phyloP scores from a whole-genome alignment of 2,113 vertebrate species.

The Sclerurus mexicanus region DNA sequence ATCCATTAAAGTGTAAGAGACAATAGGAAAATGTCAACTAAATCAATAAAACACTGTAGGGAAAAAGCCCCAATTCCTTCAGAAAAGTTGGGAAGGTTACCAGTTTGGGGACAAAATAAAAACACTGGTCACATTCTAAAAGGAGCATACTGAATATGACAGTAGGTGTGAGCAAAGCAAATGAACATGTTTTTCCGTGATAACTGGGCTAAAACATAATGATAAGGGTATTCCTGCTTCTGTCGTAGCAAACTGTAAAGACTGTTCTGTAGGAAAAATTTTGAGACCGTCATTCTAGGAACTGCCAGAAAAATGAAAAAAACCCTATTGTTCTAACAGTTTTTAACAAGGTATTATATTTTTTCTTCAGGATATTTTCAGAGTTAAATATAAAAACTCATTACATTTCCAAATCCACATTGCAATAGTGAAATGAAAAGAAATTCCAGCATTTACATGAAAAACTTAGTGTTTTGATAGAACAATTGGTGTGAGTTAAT shows the following conservation, averaged over 20 bases:
- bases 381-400: neutral
- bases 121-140: neutral
- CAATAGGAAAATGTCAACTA: neutral
- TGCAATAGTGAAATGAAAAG: neutral
- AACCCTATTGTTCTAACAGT: neutral
- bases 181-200: neutral
- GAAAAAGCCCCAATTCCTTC: neutral
- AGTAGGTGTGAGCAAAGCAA: neutral
- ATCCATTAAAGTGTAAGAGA: neutral
- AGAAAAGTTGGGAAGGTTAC: neutral
- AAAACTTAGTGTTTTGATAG: constrained; percentile 41
- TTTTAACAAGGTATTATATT: neutral
- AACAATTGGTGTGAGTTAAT: constrained; percentile 49
- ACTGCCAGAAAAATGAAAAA: neutral
- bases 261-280: neutral
- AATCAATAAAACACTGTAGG: neutral
- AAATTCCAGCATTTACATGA: neutral
- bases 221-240: neutral
- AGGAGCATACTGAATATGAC: neutral
- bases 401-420: neutral
- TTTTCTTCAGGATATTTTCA: neutral
- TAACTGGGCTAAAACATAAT: neutral
- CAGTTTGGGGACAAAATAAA: neutral
- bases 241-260: neutral
- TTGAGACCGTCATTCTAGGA: neutral